phyloP scores from a whole-genome alignment of 2,888 invertebrate genomes.

The Chloromyia formosa region DNA sequence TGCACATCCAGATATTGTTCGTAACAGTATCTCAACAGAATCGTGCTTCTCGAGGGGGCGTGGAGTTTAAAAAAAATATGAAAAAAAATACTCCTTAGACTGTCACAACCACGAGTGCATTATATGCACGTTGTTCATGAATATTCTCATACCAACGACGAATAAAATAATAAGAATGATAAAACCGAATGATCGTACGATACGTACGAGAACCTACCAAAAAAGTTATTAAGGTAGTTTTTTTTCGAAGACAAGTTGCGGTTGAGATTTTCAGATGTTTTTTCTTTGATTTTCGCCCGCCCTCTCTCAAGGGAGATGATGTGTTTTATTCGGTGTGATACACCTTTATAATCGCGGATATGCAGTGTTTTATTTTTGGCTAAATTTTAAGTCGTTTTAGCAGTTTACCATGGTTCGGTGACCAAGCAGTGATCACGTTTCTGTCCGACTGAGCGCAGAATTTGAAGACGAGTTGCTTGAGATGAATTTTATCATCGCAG shows the following conservation, averaged over 20 bases:
- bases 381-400: no score
- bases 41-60: conserved; percentile 41
- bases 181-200: neutral
- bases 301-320: conserved; percentile 15
- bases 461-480: no score
- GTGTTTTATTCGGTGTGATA: neutral
- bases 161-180: conserved; percentile 33
- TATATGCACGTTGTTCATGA: no score
- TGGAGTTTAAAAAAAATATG: conserved; percentile 24
- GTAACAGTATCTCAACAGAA: neutral
- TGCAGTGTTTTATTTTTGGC: no score
- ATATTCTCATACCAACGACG: neutral
- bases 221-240: conserved; percentile 14
- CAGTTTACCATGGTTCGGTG: no score
- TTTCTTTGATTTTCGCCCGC: conserved; percentile 4
- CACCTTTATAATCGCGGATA: neutral
- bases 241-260: conserved; percentile 41
- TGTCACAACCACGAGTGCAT: conserved; percentile 5
- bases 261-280: conserved; percentile 27
- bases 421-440: no score
- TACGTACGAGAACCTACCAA: no score
- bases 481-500: no score
- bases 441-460: no score
- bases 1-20: no score
- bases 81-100: conserved; percentile 31